Conservation (phyloP, 2,888 invertebrate species). For the Drosophila stalkeri region DNA sequence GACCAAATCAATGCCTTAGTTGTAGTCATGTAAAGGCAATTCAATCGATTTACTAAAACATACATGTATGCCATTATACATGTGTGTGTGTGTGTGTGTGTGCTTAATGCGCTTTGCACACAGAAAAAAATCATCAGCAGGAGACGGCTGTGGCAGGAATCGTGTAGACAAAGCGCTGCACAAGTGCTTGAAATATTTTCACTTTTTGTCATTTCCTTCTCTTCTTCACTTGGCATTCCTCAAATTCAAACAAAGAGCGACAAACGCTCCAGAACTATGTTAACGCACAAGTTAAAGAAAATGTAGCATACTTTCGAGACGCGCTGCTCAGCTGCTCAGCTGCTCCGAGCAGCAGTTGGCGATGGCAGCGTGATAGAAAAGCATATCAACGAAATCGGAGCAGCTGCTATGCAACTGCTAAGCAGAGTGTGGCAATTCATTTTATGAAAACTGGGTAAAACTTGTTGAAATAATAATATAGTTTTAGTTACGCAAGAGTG, state of each 20-base stretch:
- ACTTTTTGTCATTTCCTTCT: conserved; percentile 76
- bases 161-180: conserved; percentile 17
- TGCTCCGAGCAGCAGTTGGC: conserved; percentile 18
- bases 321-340: conserved; percentile 9
- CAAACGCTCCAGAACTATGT: conserved; percentile 66
- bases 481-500: background rate
- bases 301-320: conserved; percentile 53
- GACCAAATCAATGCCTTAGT: conserved; percentile 36
- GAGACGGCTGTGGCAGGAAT: too few relatives aligned
- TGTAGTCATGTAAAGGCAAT: conserved; percentile 64
- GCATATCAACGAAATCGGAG: background rate
- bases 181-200: conserved; percentile 72
- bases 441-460: background rate
- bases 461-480: conserved; percentile 2
- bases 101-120: conserved; percentile 23
- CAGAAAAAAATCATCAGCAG: background rate
- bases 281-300: conserved; percentile 54
- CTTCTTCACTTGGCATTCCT: conserved; percentile 55
- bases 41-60: conserved; percentile 61
- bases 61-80: background rate
- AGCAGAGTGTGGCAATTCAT: background rate
- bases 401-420: conserved; percentile 1
- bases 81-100: conserved; percentile 5
- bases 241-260: conserved; percentile 56
- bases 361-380: conserved; percentile 36